Base-by-base conservation (phyloP, 37 sponge, comb jelly and placozoan genomes). In the Chondrosia reniformis region DNA sequence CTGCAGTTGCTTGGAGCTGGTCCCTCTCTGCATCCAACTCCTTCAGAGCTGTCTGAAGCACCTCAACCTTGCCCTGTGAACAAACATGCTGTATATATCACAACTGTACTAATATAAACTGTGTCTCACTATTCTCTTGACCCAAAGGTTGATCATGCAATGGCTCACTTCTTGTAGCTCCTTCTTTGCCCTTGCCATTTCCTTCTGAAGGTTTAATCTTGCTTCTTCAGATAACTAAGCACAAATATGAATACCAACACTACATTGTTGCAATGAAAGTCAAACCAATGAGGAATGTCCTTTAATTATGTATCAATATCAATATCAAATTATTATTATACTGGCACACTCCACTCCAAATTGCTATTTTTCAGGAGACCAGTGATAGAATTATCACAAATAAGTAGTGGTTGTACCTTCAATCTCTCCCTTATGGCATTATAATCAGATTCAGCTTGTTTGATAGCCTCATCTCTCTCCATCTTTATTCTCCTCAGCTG, bases 381-480 rank as follows among this genome's bases (percentile, higher is more conserved):
- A n/a, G n/a, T n/a, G n/a, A n/a, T n/a, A 13, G 61, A 59, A 30
- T 6, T 59, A 30, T 30, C 36, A 65, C 43, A 33, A 27, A 24
- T 45, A 42, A 10, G 31, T 9, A 38, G 58, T 55, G 44, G 3
- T 64, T n/a, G 43, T 19, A 61, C 63, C 66, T 55, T 81, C 57
- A 87, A 65, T 41, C 84, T 52, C 8, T 76, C 81, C 77, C 63
- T 42, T 1, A 91, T 56, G 40, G 84, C 86, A 46, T 69, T n/a
- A 30, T 76, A 65, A 65, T 89, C 83, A 0, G 75, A 44, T 27
- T 44, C 61, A 61, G 73, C 22, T 63, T 84, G 85, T 21, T 45
- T 55, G 46, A 76, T 32, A 22, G 92, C 88, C 27, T 90, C 88
- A 45, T 94, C 94, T 54, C 94, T 79, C 75, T 94, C 94, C 63